Percentiles rank a stretch among this genome's conserved stretches.
These are phyloP conservation scores for Alosa sapidissima DNA, from an alignment of 2,797 vertebrate genomes.

Conservation along the genomic window DNA sequence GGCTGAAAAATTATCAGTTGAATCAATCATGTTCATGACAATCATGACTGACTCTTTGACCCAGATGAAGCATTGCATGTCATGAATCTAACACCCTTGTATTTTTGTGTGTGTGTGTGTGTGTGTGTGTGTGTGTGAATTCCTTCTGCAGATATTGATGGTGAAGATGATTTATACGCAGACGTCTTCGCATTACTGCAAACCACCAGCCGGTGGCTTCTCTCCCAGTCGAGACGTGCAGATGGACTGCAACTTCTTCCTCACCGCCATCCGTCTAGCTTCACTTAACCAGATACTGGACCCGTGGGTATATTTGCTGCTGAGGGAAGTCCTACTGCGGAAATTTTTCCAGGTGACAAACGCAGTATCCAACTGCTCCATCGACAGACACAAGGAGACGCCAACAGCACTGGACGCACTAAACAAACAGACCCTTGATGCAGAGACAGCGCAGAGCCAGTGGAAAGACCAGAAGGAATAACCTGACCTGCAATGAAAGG, in stretches of 20 bases:
- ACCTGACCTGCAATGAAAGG: not conserved
- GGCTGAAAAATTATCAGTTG: not conserved
- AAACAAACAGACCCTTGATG: constrained; percentile 63
- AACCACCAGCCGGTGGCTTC: not conserved
- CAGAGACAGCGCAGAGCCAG: constrained; percentile 57
- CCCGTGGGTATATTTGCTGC: constrained; percentile 95
- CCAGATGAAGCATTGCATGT: not conserved
- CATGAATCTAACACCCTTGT: not conserved
- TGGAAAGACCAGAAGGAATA: constrained; percentile 22
- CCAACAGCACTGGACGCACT: constrained; percentile 58
- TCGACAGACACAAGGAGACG: constrained; percentile 72
- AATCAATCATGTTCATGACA: not conserved
- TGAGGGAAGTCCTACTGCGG: constrained; percentile 89
- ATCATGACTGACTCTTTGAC: not conserved
- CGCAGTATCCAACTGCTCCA: constrained; percentile 85
- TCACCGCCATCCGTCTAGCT: constrained; percentile 89
- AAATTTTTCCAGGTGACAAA: constrained; percentile 89
- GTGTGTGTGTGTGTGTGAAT: not conserved
- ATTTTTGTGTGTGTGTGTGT: not conserved
- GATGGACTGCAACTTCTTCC: constrained; percentile 84
- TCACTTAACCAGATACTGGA: constrained; percentile 98
- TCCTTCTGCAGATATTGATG: constrained; percentile 81
- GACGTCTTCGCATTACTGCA: constrained; percentile 81
- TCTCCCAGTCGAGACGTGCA: constrained; percentile 55
- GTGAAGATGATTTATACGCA: constrained; percentile 85